A percentile compares a stretch with the other conserved stretches of the same genome.
phyloP scores from a whole-genome alignment of 2,113 vertebrate species.

The Macrotis lagotis region DNA sequence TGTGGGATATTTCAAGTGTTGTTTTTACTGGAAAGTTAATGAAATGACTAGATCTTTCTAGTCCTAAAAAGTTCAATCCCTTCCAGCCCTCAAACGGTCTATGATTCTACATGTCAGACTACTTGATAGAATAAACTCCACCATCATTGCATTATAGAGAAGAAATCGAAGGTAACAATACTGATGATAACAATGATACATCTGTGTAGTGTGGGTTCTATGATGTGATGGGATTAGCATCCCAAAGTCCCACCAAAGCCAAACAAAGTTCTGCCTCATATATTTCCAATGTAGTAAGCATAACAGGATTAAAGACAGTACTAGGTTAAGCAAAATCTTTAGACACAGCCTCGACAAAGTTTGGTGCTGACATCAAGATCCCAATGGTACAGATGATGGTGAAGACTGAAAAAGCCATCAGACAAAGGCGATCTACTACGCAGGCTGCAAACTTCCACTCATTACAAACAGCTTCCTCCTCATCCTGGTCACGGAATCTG shows the following conservation, averaged over 20 bases:
- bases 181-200: not conserved
- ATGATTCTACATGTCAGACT: not conserved
- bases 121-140: not conserved
- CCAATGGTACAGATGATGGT: slow-evolving; percentile 95
- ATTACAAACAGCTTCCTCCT: slow-evolving; percentile 87
- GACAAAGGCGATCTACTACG: slow-evolving; percentile 95
- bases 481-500: slow-evolving; percentile 92
- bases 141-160: not conserved
- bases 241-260: not conserved
- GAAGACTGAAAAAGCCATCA: slow-evolving; percentile 95
- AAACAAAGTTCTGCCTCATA: not conserved
- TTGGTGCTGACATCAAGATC: slow-evolving; percentile 97
- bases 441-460: slow-evolving; percentile 98
- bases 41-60: accelerated
- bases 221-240: not conserved
- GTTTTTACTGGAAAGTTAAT: not conserved
- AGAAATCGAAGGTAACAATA: not conserved
- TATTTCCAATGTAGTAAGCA: slow-evolving; percentile 60
- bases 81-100: not conserved
- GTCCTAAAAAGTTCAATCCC: not conserved
- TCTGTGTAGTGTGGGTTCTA: not conserved
- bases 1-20: not conserved
- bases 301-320: slow-evolving; percentile 22
- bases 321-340: slow-evolving; percentile 90
- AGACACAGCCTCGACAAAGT: slow-evolving; percentile 94